These are phyloP conservation scores for Bugulina stolonifera DNA, from an alignment of 2,888 invertebrate genomes.

Conservation along the genomic window DNA sequence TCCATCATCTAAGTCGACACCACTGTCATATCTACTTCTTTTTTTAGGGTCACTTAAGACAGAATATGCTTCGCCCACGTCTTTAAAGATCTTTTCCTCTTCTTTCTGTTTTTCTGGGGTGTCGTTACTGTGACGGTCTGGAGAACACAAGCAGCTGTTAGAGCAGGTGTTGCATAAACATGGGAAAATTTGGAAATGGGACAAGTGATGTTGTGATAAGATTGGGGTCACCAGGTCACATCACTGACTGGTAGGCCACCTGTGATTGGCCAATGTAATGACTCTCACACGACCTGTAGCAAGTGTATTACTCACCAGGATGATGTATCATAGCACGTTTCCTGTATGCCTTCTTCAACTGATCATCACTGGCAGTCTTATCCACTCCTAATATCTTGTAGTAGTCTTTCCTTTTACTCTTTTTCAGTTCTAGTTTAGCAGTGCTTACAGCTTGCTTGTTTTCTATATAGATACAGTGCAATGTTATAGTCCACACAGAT, in stretches of 20 bases:
- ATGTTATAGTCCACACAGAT: no score
- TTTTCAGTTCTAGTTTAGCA: conserved; percentile 80
- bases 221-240: no score
- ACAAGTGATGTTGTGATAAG: no score
- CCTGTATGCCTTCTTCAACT: conserved; percentile 89
- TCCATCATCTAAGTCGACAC: conserved; percentile 71
- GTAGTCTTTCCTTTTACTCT: conserved; percentile 89
- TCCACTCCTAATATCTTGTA: conserved; percentile 86
- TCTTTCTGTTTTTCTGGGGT: conserved; percentile 76
- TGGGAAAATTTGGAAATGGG: no score
- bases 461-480: conserved; percentile 4
- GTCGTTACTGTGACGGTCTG: conserved; percentile 83
- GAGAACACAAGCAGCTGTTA: no score
- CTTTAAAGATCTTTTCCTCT: conserved; percentile 89
- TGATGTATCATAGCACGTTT: conserved; percentile 83
- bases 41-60: conserved; percentile 85
- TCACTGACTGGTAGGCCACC: no score
- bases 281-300: no score
- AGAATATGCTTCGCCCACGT: conserved; percentile 90
- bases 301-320: conserved; percentile 60
- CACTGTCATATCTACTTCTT: conserved; percentile 80
- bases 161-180: no score
- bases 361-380: conserved; percentile 76
- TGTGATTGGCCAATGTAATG: no score
- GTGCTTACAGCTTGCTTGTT: conserved; percentile 74